Percentiles rank a stretch among this genome's conserved stretches.
Conservation (phyloP, 2,113 vertebrate genomes). For the Megalops atlanticus region DNA sequence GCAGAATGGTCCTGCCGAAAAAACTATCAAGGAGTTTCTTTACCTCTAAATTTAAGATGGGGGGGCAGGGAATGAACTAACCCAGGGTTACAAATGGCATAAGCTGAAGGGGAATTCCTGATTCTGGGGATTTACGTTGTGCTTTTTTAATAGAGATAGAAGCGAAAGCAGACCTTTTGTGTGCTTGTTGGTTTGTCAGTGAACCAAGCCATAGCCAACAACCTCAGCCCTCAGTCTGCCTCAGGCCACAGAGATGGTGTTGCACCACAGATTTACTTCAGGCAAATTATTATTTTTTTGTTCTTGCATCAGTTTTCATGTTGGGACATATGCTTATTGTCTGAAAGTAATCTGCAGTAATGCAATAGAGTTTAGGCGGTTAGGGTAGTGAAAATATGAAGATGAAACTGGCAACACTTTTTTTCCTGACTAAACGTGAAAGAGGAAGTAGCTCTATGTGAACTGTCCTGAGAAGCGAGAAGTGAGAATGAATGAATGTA, state of each 20-base stretch:
- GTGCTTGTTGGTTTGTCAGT: neutral
- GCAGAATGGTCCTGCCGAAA: no score
- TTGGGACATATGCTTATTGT: no score
- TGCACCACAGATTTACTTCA: no score
- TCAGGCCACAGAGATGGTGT: no score
- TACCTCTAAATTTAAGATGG: no score
- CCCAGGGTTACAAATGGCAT: neutral
- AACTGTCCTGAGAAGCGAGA: neutral
- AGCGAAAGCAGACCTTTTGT: neutral
- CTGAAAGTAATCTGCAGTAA: neutral
- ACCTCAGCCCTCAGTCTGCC: no score
- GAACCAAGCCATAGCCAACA: neutral
- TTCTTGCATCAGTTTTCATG: no score
- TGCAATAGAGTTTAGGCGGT: neutral
- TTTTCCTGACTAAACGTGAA: neutral
- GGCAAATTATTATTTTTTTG: no score
- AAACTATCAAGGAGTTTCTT: no score
- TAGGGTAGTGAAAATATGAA: neutral
- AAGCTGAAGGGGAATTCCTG: neutral
- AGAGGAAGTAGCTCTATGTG: neutral
- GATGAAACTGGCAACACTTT: neutral
- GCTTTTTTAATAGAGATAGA: neutral
- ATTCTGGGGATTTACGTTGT: neutral
- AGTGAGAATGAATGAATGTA: neutral
- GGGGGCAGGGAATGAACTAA: neutral